Evolutionary conservation across 2,888 invertebrate genomes (phyloP).

Genomic region (Myathropa florea): DNA sequence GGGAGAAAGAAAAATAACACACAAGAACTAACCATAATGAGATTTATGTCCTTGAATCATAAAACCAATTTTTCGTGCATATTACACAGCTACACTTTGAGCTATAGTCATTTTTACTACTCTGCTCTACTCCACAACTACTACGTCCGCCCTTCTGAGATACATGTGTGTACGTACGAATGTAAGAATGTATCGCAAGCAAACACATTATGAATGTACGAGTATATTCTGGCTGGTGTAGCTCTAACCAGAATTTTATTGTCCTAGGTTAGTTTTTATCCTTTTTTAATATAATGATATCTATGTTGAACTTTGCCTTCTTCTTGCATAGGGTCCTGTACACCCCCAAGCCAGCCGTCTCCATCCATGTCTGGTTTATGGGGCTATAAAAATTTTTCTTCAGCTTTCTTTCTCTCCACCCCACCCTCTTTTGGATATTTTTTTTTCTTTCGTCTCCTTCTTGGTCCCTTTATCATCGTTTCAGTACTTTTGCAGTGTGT

Average conservation of each 20-base stretch:
- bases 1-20: conserved; percentile 27
- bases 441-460: conserved; percentile 22
- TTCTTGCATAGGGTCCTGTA: conserved; percentile 38
- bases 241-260: conserved; percentile 73
- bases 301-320: conserved; percentile 65
- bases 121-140: conserved; percentile 32
- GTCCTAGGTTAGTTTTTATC: conserved; percentile 74
- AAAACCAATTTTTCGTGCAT: conserved; percentile 78
- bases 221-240: conserved; percentile 48
- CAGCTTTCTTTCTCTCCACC: conserved; percentile 22
- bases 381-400: conserved; percentile 64
- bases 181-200: conserved; percentile 3
- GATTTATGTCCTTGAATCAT: conserved; percentile 80
- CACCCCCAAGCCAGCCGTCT: conserved; percentile 30
- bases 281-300: conserved; percentile 71
- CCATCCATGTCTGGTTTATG: conserved; percentile 51
- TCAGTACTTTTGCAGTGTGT: conserved; percentile 62
- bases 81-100: conserved; percentile 38
- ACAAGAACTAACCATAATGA: conserved; percentile 75
- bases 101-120: conserved; percentile 45
- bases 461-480: conserved; percentile 50
- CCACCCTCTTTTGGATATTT: neutral
- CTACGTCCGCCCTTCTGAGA: conserved; percentile 28
- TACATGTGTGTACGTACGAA: neutral
- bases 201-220: conserved; percentile 61